These are phyloP conservation scores for Dermatemys mawii DNA, from an alignment of 2,113 vertebrate species.

Conservation along the genomic window DNA sequence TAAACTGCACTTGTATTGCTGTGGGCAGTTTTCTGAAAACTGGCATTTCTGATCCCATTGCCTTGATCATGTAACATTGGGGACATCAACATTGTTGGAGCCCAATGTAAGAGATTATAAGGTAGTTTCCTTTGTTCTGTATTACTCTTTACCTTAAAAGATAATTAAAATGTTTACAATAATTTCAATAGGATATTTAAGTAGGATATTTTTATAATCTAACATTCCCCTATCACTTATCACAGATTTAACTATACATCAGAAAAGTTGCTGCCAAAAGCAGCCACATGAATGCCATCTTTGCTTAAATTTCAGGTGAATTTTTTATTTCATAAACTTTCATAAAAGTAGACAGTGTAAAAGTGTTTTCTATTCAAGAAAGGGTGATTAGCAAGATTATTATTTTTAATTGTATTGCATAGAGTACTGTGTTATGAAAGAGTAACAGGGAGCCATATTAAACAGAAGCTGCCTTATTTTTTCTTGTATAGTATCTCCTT, in stretches of 20 bases:
- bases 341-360: not conserved
- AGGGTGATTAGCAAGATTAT: too few relatives aligned
- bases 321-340: not conserved
- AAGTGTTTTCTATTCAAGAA: too few relatives aligned
- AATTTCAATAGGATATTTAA: not conserved
- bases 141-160: not conserved
- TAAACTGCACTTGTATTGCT: too few relatives aligned
- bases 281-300: not conserved
- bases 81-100: not conserved
- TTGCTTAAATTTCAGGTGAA: not conserved
- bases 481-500: not conserved
- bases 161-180: not conserved
- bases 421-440: not conserved
- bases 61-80: not conserved
- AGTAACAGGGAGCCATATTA: not conserved
- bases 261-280: not conserved
- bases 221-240: not conserved
- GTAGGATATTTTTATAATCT: not conserved
- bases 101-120: too few relatives aligned
- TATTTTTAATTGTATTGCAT: too few relatives aligned
- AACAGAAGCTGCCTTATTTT: not conserved
- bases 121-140: too few relatives aligned
- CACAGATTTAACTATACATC: not conserved
- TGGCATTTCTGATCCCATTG: too few relatives aligned
- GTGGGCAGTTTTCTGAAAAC: too few relatives aligned